Base-by-base conservation (phyloP, 2,113 vertebrate species). In the Hiodon alosoides region DNA sequence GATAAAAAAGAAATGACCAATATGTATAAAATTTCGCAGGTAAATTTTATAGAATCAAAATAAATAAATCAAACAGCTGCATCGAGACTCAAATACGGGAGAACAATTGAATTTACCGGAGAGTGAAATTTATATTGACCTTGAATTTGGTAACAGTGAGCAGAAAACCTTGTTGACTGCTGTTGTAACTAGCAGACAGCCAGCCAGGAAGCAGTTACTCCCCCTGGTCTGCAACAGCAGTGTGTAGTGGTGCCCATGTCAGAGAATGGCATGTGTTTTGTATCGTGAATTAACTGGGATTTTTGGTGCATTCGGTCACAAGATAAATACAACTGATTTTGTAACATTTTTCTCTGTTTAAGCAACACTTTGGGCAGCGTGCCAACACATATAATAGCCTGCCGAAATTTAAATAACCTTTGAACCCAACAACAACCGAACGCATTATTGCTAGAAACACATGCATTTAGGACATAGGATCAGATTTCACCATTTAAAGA, bases 241-340 rank as follows among this genome's bases (percentile, higher is more conserved):
- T 59, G 67, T 70, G 50, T 73, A 65, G 73, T 73, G 60, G 72
- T 0, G 64, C 68, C 65, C 76, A 60, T 71, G 77, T 75, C 76
- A 78, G 55, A 77, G 68, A 60, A 58, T 60, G 16, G 62, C 77
- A 78, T 69, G 65, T 79, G 76, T 80, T 81, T 82, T 79, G 46
- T 31, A 67, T 81, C 76, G 54, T 79, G 79, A 82, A 82, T 81
- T 77, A 80, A 76, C 46, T 13, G 16, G 64, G 75, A 82, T 79
- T 72, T 67, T 82, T 79, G 76, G 64, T 48, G 66, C 52, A 74
- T 75, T 58, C 59, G 13, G 78, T 84, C 72, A 78, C 52, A 51
- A 77, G 79, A 84, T 80, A 80, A 78, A 65, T 7, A 5, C 14
- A 51, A 65, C 50, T 3, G 67, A 72, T 80, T 81, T 81, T 67